A percentile compares a stretch with the other conserved stretches of the same genome.
Conservation (phyloP, 2,113 vertebrate species). For the Petaurus breviceps region DNA sequence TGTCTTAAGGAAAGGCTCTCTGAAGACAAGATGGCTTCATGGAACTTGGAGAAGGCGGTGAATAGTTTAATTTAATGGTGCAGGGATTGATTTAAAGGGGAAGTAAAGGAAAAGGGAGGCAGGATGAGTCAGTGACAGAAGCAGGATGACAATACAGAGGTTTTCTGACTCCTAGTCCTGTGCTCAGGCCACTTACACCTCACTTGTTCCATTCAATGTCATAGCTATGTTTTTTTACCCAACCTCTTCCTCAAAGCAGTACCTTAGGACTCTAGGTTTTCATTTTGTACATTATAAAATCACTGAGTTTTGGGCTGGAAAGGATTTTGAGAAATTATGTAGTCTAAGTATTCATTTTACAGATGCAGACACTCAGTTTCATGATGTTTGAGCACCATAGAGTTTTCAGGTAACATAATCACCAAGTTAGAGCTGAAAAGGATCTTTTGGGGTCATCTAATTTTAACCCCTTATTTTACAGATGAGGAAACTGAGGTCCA, state of each 20-base stretch:
- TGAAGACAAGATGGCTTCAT: constrained; percentile 2
- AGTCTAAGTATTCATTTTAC: neutral
- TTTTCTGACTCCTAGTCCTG: constrained; percentile 33
- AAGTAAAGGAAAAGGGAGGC: neutral
- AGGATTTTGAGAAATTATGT: neutral
- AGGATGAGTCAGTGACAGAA: constrained; percentile 27
- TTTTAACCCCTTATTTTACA: neutral
- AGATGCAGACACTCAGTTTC: neutral
- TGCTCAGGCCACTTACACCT: constrained; percentile 26
- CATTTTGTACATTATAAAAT: constrained; percentile 1
- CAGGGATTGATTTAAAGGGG: neutral
- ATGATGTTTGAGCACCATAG: neutral
- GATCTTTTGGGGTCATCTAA: neutral
- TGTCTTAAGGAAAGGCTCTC: neutral
- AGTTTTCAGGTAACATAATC: neutral
- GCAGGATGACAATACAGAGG: neutral
- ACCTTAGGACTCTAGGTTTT: constrained; percentile 8
- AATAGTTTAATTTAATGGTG: constrained; percentile 37
- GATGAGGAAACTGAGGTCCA: neutral
- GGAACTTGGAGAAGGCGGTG: neutral
- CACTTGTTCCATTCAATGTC: neutral
- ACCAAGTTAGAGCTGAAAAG: neutral
- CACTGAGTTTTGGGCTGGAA: neutral
- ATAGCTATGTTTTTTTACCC: constrained; percentile 13
- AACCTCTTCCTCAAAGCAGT: neutral